Conservation (phyloP, 2,888 invertebrate genomes). For the Automeris io region DNA sequence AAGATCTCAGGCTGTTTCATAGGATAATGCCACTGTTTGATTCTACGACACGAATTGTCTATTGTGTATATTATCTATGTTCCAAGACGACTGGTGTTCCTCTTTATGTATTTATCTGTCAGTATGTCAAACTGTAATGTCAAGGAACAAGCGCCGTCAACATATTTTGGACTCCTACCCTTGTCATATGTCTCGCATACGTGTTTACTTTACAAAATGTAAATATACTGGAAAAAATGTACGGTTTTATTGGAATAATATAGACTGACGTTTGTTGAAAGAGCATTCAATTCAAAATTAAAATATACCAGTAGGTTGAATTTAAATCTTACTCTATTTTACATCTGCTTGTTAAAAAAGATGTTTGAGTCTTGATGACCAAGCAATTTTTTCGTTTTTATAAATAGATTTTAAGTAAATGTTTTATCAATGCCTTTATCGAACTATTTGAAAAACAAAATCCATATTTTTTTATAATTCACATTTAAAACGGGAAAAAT, state of each 20-base stretch:
- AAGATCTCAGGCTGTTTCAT: too few species aligned
- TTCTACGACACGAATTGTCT: too few species aligned
- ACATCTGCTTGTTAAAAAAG: too few species aligned
- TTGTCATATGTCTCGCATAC: conserved; percentile 23
- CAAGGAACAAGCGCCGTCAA: conserved; percentile 22
- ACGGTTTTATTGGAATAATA: conserved; percentile 9
- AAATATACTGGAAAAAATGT: conserved; percentile 19
- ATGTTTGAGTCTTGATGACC: too few species aligned
- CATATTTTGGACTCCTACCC: conserved; percentile 31
- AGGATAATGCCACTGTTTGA: too few species aligned
- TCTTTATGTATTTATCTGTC: conserved; percentile 27
- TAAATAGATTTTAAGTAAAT: too few species aligned
- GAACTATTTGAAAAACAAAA: too few species aligned
- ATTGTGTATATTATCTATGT: too few species aligned
- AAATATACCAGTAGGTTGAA: not conserved
- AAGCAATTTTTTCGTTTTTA: too few species aligned
- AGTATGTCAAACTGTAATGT: conserved; percentile 30
- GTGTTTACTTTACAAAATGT: conserved; percentile 24
- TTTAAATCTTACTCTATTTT: not conserved
- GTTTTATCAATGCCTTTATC: too few species aligned
- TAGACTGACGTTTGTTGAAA: conserved; percentile 1
- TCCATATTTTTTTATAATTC: too few species aligned
- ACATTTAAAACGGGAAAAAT: too few species aligned
- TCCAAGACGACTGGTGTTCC: conserved; percentile 2
- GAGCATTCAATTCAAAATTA: not conserved